Base-by-base conservation (phyloP, 1,140 invertebrate species). In the Olivierus martensii region DNA sequence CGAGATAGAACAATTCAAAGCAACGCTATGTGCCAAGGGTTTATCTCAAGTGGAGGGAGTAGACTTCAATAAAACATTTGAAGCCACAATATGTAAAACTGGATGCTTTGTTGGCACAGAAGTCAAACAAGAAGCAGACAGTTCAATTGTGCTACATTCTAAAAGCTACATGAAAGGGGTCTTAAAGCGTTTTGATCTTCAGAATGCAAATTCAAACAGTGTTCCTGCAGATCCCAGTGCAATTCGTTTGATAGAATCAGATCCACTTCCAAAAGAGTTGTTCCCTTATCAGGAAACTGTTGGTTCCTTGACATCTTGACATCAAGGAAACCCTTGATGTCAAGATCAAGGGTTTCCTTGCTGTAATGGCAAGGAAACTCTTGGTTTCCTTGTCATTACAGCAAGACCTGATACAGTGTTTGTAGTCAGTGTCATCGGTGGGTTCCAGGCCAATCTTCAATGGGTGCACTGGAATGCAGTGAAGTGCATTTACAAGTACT, bases 401-500 rank as follows among this genome's bases (percentile, higher is more conserved):
- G 59, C 59, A 43, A 21, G 60, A 28, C 60, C 59, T 1, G 60
- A 63, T 44, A 60, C 63, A n/a, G 22, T 49, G 3, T 61, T 48
- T 57, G 52, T 54, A 12, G 53, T 60, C 3, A 52, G 46, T 15
- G 36, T 54, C 2, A 35, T 60, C 0, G 46, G 54, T 17, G 49
- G 54, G 41, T 56, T 55, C 51, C 35, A 49, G 10, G 51, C 54
- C 21, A 58, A 58, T 36, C 57, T 59, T 3, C 37, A 12, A 1
- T 14, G 56, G 51, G 17, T 45, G 6, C 49, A 63, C 35, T 62
- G 63, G 60, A 53, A 60, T 22, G 41, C 51, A 18, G 55, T 60
- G n/a, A 66, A 62, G 52, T 19, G 61, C 11, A 56, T 64, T 38
- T 21, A 65, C 34, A 59, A 56, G 42, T 67, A 67, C 39, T n/a